Conservation (phyloP, 2,113 vertebrate species). For the Hypomesus transpacificus region DNA sequence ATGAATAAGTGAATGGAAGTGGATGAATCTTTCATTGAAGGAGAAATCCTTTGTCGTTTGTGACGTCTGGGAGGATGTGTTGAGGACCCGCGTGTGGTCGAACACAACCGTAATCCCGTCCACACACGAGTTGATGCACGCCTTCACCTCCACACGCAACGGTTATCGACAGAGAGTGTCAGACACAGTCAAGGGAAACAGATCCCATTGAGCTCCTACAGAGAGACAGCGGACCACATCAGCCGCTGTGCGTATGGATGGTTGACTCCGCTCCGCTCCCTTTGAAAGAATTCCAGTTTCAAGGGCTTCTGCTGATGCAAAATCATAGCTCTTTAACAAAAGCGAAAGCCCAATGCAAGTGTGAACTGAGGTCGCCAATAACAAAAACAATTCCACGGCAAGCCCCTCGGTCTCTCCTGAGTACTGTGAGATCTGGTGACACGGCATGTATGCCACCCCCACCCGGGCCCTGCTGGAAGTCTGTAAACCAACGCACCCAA, state of each 20-base stretch:
- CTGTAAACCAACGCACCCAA: background rate
- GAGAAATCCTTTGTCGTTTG: conserved; percentile 64
- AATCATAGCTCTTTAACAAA: no score
- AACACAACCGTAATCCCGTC: conserved; percentile 20
- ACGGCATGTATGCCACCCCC: no score
- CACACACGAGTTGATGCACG: background rate
- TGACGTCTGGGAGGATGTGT: conserved; percentile 57
- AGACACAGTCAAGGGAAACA: conserved; percentile 22
- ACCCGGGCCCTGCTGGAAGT: no score
- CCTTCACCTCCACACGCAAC: conserved; percentile 19
- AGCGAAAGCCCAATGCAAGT: no score
- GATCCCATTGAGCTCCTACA: conserved; percentile 4
- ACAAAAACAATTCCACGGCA: no score
- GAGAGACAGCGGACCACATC: background rate
- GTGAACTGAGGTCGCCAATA: no score
- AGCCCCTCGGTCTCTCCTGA: no score
- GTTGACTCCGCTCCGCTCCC: background rate
- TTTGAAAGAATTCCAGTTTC: background rate
- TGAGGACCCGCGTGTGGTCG: conserved; percentile 41
- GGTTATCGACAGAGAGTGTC: conserved; percentile 16
- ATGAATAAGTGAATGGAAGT: conserved; percentile 73
- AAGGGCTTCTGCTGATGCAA: no score
- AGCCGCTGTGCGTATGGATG: background rate
- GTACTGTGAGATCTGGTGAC: no score
- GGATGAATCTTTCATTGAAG: conserved; percentile 72